These are phyloP conservation scores for Telmatochromis bifrenatus DNA, from an alignment of 2,113 vertebrate species.

Conservation along the genomic window DNA sequence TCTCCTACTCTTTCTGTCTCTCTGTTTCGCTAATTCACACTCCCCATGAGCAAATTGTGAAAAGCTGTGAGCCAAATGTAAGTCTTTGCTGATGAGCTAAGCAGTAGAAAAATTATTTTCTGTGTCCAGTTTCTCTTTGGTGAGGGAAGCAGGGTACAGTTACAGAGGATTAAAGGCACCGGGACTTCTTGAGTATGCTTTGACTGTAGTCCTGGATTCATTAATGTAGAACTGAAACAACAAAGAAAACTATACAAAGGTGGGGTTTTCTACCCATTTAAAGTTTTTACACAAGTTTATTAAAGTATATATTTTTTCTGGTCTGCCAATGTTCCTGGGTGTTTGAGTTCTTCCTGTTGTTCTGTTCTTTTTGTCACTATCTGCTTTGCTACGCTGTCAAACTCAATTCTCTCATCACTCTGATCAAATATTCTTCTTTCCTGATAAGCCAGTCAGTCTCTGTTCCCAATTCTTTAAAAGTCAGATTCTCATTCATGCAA, in stretches of 20 bases:
- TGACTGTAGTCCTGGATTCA: background rate
- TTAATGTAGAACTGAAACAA: background rate
- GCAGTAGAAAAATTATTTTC: slow-evolving; percentile 31
- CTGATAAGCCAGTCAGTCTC: background rate
- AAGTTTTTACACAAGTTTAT: background rate
- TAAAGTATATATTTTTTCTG: background rate
- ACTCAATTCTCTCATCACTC: background rate
- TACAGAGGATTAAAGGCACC: slow-evolving; percentile 25
- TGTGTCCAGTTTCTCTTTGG: background rate
- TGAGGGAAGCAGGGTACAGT: background rate
- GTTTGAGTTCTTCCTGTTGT: background rate
- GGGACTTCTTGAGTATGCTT: background rate
- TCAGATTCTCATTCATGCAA: background rate
- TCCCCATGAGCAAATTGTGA: background rate
- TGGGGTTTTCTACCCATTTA: background rate
- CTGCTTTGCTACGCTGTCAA: background rate
- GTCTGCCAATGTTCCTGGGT: background rate
- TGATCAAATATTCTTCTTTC: background rate
- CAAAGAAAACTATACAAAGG: background rate
- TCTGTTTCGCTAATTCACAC: background rate
- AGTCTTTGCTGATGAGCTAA: slow-evolving; percentile 18
- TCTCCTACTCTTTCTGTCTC: background rate
- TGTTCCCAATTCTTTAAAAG: background rate
- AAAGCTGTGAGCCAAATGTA: slow-evolving; percentile 18
- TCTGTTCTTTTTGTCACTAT: background rate